Evolutionary conservation across 2,797 vertebrate genomes (phyloP), one percentile per base, ranked within the genome.

Genomic region (Gorsachius magnificus): DNA sequence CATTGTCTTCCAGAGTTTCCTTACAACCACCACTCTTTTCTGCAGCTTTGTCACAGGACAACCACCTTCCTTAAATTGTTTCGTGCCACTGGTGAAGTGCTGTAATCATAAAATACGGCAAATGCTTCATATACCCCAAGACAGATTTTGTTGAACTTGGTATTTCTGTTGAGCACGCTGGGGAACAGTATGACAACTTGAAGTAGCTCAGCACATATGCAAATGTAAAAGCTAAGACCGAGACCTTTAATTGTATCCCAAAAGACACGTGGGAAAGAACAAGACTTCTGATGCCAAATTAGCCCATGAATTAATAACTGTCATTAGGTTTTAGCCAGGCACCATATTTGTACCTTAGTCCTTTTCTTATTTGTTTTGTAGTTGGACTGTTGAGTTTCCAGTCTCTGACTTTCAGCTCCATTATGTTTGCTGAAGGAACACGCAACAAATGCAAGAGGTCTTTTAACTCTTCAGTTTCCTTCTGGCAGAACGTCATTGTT

Each of bases 381-480:
- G 41, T 36, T 56, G 76, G 53, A 70, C 43, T 77, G 69, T 3
- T 57, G 78, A 83, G 54, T 81, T 91, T 79, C 4, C 5, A 87
- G 81, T 43, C 83, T 60, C 21, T 85, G 56, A 93, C 78, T 68
- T 90, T 81, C 78, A 75, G 24, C 38, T 89, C 75, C 51, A 41
- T 57, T 65, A 45, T 43, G 60, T 77, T 48, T 58, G 74, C 88
- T 48, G 63, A 95, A 96, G 28, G 79, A 95, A 46, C 45, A 85
- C 2, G 6, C 19, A 80, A 78, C 13, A 80, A 92, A 91, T 24
- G 41, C 20, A 66, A 54, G 58, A 79, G 26, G 33, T 41, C 66
- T 90, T 90, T 94, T 90, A 95, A 76, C 68, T 92, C 74, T 77
- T 87, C 45, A 9, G 29, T 70, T 87, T 82, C 72, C 64, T 79